Evolutionary conservation across 2,113 vertebrate genomes (phyloP).

Genomic region (Typhlomys cinereus): DNA sequence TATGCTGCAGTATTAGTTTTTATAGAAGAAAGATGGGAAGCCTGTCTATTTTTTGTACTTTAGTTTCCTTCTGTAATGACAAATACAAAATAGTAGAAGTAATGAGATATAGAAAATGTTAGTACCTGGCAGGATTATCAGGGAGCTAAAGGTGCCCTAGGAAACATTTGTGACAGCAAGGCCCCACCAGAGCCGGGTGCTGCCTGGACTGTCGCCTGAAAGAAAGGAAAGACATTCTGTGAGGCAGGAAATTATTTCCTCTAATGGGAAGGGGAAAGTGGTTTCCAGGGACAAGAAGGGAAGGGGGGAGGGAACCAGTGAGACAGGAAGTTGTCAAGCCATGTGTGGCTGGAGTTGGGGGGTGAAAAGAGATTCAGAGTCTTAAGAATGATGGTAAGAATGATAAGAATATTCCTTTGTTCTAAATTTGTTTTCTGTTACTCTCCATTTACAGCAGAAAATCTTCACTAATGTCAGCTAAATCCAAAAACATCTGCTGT

Average conservation of each 20-base stretch:
- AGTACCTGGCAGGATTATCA: not conserved
- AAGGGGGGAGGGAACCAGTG: fast-evolving
- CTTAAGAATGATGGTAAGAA: not conserved
- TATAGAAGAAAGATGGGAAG: not conserved
- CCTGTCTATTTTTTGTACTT: constrained; percentile 34
- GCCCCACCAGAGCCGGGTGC: not conserved
- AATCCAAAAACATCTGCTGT: not conserved
- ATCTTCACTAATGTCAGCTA: not conserved
- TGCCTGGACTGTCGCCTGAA: not conserved
- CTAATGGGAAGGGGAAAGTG: not conserved
- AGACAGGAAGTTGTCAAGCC: no score
- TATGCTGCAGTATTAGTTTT: not conserved
- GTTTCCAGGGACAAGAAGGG: not conserved
- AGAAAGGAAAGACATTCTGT: not conserved
- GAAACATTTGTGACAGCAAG: not conserved
- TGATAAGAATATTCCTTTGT: no score
- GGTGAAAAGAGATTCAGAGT: not conserved
- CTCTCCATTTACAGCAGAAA: not conserved
- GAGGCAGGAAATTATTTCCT: not conserved
- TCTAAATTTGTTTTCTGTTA: not conserved
- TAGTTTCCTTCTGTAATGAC: constrained; percentile 49
- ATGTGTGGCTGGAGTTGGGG: no score
- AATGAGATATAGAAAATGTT: constrained; percentile 28
- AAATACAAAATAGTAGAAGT: constrained; percentile 50
- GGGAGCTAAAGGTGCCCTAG: not conserved